These are phyloP conservation scores for Empidonax alnorum DNA, from an alignment of 2,113 vertebrate genomes.

Conservation along the genomic window DNA sequence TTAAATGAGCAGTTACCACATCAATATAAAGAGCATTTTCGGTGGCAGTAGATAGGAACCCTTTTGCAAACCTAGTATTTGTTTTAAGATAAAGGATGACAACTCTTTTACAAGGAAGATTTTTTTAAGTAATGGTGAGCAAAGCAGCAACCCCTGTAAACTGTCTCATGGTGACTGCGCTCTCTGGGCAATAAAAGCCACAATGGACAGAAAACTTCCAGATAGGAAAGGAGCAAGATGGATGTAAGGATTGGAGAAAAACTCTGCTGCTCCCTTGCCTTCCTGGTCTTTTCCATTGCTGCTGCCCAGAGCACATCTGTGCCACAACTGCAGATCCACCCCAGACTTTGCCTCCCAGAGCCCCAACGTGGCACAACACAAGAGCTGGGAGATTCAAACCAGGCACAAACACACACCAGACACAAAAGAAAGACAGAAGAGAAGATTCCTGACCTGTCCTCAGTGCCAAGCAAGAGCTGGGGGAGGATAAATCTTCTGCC, in stretches of 20 bases:
- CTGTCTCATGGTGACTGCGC: neutral
- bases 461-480: neutral
- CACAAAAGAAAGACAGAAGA: accelerated
- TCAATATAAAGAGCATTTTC: conserved; percentile 71
- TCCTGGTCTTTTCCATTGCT: neutral
- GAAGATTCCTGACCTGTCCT: neutral
- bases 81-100: conserved; percentile 61
- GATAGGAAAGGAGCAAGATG: neutral
- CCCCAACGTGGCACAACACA: neutral
- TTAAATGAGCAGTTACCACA: conserved; percentile 65
- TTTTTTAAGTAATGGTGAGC: conserved; percentile 17
- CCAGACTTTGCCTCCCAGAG: neutral
- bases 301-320: neutral
- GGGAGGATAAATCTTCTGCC: neutral
- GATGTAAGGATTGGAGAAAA: neutral
- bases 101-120: conserved; percentile 19
- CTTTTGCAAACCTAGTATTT: conserved; percentile 51
- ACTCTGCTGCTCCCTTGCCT: neutral
- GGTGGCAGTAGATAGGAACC: conserved; percentile 22
- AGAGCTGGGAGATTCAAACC: neutral
- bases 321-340: neutral
- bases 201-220: neutral
- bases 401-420: accelerated
- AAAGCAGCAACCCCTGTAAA: neutral
- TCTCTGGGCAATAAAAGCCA: neutral